Evolutionary conservation across 1,140 invertebrate genomes (phyloP), one percentile per base, ranked within the genome.

Genomic region (Geopemphigus sp.): DNA sequence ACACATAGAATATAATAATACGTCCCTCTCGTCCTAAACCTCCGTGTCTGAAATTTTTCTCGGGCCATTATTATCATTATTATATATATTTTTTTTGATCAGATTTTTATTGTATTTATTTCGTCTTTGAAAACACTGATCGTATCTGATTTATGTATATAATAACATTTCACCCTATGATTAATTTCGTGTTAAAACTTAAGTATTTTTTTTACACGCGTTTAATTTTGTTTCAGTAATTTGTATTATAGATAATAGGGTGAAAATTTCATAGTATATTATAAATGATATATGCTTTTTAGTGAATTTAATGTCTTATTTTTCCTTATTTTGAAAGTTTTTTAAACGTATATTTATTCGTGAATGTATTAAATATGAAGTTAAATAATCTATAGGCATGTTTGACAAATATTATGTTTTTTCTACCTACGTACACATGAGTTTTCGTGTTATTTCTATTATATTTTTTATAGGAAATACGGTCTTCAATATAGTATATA

Each of bases 391-490:
- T 39, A 8, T 39, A 39, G 32, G 32, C 32, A 39, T 39, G 3
- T 39, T 39, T 22, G 22, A 22, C 4, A 5, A 29, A 61, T 12
- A 15, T 61, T 19, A 1, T 26, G 0, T 19, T 17, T 64, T n/a
- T 24, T 68, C 45, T 68, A 22, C 15, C n/a, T 61, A 5, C 2
- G 54, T 32, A n/a, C 19, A 29, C 50, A 45, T 15, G 24, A n/a
- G 6, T 24, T 56, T 15, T 11, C 1, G 19, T 56, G 26, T 45
- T n/a, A n/a, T 39, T 57, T n/a, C n/a, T n/a, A n/a, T n/a, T n/a
- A n/a, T n/a, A n/a, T 1, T 57, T 12, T 73, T 56, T 53, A 74
- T 74, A 39, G 72, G 72, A 74, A 59, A 6, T 14, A 57, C 12
- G 12, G 50, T 39, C 8, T 29, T 57, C 54, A 74, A 74, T 59